Base-by-base conservation (phyloP, 2,797 vertebrate species). In the Antennarius maculatus region DNA sequence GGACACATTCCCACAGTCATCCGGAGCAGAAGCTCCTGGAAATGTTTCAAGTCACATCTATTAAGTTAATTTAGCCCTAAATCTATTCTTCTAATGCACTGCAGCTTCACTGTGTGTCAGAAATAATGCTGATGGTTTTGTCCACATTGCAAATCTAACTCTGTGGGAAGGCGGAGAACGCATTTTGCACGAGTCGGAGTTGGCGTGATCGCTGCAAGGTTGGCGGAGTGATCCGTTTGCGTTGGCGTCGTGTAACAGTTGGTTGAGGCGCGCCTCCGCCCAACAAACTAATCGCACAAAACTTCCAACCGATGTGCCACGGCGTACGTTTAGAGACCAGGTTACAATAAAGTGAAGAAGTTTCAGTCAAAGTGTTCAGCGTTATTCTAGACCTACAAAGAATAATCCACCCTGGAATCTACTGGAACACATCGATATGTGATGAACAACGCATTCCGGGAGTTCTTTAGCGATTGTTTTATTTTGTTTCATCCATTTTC, bases 401-500 rank as follows among this genome's bases (percentile, higher is more conserved):
- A 61, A 71, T 31, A 49, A 61, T 47, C 28, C 23, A 23, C 39
- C 57, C 47, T 61, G 29, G 48, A 61, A 64, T 47, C 13, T 27
- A 50, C 31, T 55, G 54, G 63, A 80, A 76, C 61, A 7, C 47
- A 64, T 82, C 75, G 53, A 79, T 80, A 77, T 60, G 57, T 53
- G 69, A 66, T 74, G 59, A 80, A 86, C 77, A 86, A 85, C 71
- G 53, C 69, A 66, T 76, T 64, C 64, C 65, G 52, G 42, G 18
- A 70, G 55, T 77, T 52, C 68, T 61, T 58, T 59, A 77, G 64
- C 31, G 54, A 82, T 77, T 69, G 61, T 73, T 78, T 76, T 80
- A 74, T 52, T 83, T 80, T 75, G 61, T 66, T 71, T 80, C 72
- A 79, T 55, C 53, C 27, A 69, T 66, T 64, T 67, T 65, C 3